These are phyloP conservation scores for Chloroceryle amazona DNA, from an alignment of 2,797 vertebrate species.

Conservation along the genomic window DNA sequence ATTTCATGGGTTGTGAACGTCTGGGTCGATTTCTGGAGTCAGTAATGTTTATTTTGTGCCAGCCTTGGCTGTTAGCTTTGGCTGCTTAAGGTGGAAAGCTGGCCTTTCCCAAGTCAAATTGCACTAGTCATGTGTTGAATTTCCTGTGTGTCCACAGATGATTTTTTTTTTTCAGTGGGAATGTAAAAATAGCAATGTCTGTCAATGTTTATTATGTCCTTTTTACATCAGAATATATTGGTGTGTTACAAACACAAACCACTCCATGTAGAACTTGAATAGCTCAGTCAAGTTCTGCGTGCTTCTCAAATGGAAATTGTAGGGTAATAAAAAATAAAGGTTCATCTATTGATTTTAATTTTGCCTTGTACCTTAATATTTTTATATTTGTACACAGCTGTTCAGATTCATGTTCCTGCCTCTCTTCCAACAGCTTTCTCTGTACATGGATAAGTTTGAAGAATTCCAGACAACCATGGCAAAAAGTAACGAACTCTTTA, in stretches of 20 bases:
- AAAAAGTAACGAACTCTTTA: conserved; percentile 99
- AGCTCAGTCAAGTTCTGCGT: neutral
- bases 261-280: neutral
- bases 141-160: neutral
- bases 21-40: neutral
- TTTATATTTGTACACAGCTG: neutral
- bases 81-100: neutral
- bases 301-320: neutral
- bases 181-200: neutral
- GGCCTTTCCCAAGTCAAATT: neutral
- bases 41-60: neutral
- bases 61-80: neutral
- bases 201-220: neutral
- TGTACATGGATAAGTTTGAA: conserved; percentile 99
- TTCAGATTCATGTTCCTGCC: neutral
- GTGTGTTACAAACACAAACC: neutral
- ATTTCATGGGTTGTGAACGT: neutral
- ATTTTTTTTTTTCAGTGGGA: neutral
- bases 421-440: conserved; percentile 88
- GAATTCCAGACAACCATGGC: conserved; percentile 99
- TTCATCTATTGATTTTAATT: neutral
- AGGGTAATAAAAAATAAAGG: neutral
- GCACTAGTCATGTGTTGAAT: neutral
- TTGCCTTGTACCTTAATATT: neutral
- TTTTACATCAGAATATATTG: neutral